phyloP scores from a whole-genome alignment of 2,113 vertebrate genomes.

The Oophaga pumilio region DNA sequence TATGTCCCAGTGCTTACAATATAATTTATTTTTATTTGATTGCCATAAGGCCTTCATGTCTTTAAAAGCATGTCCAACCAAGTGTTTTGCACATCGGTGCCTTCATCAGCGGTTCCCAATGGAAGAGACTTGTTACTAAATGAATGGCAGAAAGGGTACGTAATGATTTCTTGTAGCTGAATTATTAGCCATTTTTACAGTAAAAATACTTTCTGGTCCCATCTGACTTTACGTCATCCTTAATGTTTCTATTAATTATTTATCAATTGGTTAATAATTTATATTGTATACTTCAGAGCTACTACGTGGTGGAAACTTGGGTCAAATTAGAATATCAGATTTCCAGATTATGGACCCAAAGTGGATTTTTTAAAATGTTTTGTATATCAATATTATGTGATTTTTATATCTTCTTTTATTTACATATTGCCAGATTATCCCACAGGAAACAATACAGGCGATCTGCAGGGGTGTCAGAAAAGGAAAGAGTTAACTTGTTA shows the following conservation, averaged over 20 bases:
- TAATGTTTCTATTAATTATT: constrained; percentile 42
- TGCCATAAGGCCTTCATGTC: neutral
- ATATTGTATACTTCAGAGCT: neutral
- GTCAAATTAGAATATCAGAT: neutral
- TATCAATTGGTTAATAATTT: constrained; percentile 34
- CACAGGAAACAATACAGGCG: no score
- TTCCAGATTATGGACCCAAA: neutral
- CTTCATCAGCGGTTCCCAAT: neutral
- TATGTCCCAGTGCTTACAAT: neutral
- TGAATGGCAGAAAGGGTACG: neutral
- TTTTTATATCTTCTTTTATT: no score
- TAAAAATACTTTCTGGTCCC: neutral
- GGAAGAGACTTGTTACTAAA: neutral
- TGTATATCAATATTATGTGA: no score
- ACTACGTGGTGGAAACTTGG: neutral
- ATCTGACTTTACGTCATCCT: constrained; percentile 27
- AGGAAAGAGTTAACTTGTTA: no score
- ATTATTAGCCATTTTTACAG: constrained; percentile 14
- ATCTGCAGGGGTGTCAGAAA: no score
- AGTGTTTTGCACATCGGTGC: neutral
- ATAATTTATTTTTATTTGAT: no score
- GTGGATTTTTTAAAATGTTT: no score
- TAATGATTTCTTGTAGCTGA: neutral
- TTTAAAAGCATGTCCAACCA: neutral
- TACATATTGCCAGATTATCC: no score